Conservation (phyloP, 2,888 invertebrate species). For the Sturmia bella region DNA sequence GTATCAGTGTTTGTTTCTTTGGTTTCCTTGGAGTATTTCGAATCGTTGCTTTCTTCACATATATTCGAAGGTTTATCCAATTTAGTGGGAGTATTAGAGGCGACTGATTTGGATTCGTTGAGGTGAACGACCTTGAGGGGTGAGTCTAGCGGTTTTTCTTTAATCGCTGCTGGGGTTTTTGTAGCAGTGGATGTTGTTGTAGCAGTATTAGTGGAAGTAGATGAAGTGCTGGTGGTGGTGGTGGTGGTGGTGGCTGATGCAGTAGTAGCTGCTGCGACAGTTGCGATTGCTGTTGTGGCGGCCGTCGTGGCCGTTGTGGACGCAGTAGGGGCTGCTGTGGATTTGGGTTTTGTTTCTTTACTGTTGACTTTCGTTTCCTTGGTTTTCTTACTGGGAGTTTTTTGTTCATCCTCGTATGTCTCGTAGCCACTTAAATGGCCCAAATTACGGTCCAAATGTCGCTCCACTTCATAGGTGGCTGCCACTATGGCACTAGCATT, state of each 20-base stretch:
- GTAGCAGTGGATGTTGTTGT: constrained; percentile 32
- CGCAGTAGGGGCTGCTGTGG: neutral
- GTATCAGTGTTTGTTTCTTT: constrained; percentile 79
- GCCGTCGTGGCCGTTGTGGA: constrained; percentile 61
- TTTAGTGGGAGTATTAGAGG: constrained; percentile 48
- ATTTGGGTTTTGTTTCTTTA: constrained; percentile 53
- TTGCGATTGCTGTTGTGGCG: constrained; percentile 33
- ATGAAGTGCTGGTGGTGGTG: too few relatives aligned
- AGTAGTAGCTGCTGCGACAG: constrained; percentile 31
- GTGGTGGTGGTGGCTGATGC: constrained; percentile 1
- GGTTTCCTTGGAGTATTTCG: constrained; percentile 79
- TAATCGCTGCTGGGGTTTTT: constrained; percentile 14
- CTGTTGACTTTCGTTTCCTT: constrained; percentile 63
- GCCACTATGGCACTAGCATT: constrained; percentile 95
- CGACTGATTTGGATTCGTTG: constrained; percentile 9
- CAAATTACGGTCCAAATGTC: constrained; percentile 80
- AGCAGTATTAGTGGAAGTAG: neutral
- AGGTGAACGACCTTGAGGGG: constrained; percentile 69
- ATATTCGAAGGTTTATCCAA: constrained; percentile 71
- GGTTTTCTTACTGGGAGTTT: constrained; percentile 74
- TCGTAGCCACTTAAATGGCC: constrained; percentile 80
- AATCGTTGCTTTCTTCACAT: constrained; percentile 79
- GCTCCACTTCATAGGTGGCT: constrained; percentile 90
- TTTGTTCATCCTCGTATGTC: constrained; percentile 78
- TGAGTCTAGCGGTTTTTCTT: constrained; percentile 56